Percentiles rank a stretch among this genome's conserved stretches.
Evolutionary conservation across 1,140 invertebrate genomes (phyloP).

Genomic region (Trichonephila inaurata): DNA sequence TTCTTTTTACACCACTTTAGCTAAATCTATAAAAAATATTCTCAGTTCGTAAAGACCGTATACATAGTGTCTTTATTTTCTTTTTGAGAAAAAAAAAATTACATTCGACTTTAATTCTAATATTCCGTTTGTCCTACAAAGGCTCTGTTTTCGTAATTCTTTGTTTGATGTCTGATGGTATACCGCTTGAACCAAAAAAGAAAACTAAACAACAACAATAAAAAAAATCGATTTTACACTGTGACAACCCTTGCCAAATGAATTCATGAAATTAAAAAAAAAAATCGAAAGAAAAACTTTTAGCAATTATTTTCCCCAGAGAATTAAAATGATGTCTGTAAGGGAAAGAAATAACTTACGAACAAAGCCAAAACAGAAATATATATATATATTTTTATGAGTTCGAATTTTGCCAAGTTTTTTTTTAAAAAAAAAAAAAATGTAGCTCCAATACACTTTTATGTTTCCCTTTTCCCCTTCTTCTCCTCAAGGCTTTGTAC

Average conservation of each 20-base stretch:
- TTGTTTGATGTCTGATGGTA: neutral
- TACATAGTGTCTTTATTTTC: too few relatives aligned
- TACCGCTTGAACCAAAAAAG: neutral
- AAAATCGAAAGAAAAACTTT: neutral
- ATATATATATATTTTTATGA: conserved; percentile 11
- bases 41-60: neutral
- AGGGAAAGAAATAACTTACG: conserved; percentile 21
- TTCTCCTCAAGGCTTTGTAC: conserved; percentile 56
- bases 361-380: conserved; percentile 8
- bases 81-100: too few relatives aligned
- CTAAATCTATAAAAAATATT: neutral
- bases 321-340: conserved; percentile 46
- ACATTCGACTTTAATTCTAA: too few relatives aligned
- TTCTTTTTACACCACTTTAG: neutral
- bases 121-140: neutral
- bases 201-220: neutral
- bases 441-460: conserved; percentile 34
- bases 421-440: conserved; percentile 3
- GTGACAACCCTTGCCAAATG: neutral
- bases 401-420: conserved; percentile 15
- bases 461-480: conserved; percentile 1
- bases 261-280: neutral
- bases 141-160: neutral
- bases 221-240: neutral
- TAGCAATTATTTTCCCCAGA: conserved; percentile 22